Base-by-base conservation (phyloP, 2,888 invertebrate genomes). In the Ormyrus rosae region DNA sequence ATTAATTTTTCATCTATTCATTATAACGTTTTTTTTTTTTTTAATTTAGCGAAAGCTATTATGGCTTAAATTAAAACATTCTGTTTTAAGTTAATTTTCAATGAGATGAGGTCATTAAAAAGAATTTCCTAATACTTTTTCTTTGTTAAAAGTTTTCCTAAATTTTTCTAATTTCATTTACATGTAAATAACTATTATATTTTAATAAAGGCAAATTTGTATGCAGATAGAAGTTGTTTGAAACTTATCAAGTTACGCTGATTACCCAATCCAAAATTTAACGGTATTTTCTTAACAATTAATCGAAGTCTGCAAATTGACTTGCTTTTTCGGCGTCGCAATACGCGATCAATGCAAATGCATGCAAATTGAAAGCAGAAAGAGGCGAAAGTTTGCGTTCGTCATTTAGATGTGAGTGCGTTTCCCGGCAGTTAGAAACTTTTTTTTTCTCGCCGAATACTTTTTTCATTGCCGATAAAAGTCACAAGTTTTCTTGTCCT, bases 311-410 rank as follows among this genome's bases (percentile, higher is more conserved):
- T 19, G 19, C 9, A 50, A 67, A 51, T 70, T 48, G 58, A 58
- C 58, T 58, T 13, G 46, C 13, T 13, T 55, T 46, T 55, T 6
- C 53, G 45, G 11, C 5, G 11, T 10, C 19, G 3, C 6, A n/a
- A 45, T 45, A 5, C 8, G 64, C 73, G 56, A 73, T 73, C 73
- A 19, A 73, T 73, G 64, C 65, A 65, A 73, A 73, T 73, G 8
- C 13, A 73, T 73, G 73, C 73, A 73, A 65, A 73, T 73, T 65
- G 73, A 73, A 73, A 73, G 50, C 65, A 48, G 73, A 73, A 56
- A 6, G 64, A 13, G 56, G 19, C 61, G 51, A 72, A 72, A 72
- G 71, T 72, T 72, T 56, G 65, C 19, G 53, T 6, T 58, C 58
- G 48, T 61, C 61, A 60, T 60, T 70, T 60, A 70, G 51, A 19